A percentile compares a stretch with the other conserved stretches of the same genome.
These are phyloP conservation scores for Micromussa lordhowensis DNA, from an alignment of 92 coral and sea anemone species.

Conservation along the genomic window DNA sequence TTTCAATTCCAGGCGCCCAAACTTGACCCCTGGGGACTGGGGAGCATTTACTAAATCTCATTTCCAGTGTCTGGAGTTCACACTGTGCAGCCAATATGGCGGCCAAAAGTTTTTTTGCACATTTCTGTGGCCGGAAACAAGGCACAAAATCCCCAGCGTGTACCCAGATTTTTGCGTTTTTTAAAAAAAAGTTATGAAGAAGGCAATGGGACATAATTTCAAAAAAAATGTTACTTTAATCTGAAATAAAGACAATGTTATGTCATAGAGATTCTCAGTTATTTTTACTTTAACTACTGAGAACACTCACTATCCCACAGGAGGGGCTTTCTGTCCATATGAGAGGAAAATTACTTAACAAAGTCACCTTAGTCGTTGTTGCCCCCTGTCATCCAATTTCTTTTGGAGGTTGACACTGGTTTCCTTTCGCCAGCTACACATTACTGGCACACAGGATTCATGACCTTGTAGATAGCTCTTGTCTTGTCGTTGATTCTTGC, in stretches of 20 bases:
- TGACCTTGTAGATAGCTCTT: conserved; percentile 29
- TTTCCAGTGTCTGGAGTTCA: conserved; percentile 23
- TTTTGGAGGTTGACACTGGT: conserved; percentile 35
- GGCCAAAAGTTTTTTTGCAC: conserved; percentile 5
- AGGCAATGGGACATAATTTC: no score
- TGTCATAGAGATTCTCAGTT: no score
- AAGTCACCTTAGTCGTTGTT: not conserved
- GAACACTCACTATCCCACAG: conserved; percentile 4
- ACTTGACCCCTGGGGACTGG: conserved; percentile 32
- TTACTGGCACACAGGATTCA: conserved; percentile 45
- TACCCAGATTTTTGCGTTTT: no score
- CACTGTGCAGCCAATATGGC: conserved; percentile 38
- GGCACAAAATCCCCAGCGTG: conserved; percentile 30
- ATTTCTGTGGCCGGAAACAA: conserved; percentile 9
- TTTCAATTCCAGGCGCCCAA: conserved; percentile 9
- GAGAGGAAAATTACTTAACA: no score
- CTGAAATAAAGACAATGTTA: no score
- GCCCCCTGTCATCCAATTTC: conserved; percentile 17
- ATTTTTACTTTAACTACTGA: no score
- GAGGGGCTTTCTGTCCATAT: conserved; percentile 24
- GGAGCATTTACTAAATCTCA: conserved; percentile 27
- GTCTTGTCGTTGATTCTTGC: conserved; percentile 37
- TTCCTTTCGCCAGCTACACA: conserved; percentile 20
- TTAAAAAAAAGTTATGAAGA: no score
- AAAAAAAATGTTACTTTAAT: no score